A percentile compares a stretch with the other conserved stretches of the same genome.
Conservation (phyloP, 2,888 invertebrate genomes). For the Sphaerophoria rueppellii region DNA sequence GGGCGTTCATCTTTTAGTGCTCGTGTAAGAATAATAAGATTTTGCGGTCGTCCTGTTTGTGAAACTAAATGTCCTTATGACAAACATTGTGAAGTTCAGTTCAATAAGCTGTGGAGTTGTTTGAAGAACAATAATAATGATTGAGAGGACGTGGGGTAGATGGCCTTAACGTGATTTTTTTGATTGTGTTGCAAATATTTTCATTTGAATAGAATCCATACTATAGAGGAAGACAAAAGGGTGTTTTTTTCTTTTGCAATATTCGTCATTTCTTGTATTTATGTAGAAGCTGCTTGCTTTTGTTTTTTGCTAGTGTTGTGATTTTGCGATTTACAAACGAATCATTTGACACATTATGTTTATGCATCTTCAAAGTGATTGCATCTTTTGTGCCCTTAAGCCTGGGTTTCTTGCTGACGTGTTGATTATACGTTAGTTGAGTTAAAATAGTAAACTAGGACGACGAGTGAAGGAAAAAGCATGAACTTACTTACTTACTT, state of each 20-base stretch:
- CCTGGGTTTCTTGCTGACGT: not conserved
- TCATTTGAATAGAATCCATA: too few species aligned
- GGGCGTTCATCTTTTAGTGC: slow-evolving; percentile 45
- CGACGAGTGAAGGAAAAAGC: not conserved
- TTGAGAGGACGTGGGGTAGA: not conserved
- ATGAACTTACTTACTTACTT: too few species aligned
- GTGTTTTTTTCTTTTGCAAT: not conserved
- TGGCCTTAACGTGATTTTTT: not conserved
- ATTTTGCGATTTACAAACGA: not conserved
- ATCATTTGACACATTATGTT: not conserved
- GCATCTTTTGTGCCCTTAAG: not conserved
- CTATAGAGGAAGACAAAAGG: not conserved
- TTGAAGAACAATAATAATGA: slow-evolving; percentile 33
- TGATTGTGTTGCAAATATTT: slow-evolving; percentile 10
- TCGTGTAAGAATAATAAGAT: slow-evolving; percentile 45
- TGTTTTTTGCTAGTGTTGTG: not conserved
- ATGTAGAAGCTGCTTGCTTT: not conserved
- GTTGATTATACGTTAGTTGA: not conserved
- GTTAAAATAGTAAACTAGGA: not conserved
- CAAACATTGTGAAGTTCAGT: slow-evolving; percentile 17
- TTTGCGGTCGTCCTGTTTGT: not conserved
- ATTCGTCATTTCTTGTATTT: not conserved
- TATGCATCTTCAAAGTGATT: not conserved
- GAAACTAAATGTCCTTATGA: not conserved
- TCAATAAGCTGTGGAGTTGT: slow-evolving; percentile 32